A percentile compares a stretch with the other conserved stretches of the same genome.
phyloP scores from a whole-genome alignment of 2,888 invertebrate genomes.

The Spilarctia lutea region DNA sequence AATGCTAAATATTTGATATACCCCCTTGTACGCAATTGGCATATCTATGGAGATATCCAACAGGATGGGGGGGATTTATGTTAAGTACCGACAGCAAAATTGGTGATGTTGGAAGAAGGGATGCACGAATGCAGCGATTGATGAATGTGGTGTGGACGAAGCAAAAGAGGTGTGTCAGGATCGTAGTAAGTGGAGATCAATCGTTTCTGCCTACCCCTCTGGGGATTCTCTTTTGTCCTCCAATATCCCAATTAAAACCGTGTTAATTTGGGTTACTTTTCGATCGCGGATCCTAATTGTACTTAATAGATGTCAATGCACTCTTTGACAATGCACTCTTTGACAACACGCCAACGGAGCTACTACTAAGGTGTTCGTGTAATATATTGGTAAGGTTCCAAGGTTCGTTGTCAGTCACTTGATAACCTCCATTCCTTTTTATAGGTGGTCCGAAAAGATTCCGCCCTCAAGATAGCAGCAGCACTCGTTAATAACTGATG shows the following conservation, averaged over 20 bases:
- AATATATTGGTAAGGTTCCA: slow-evolving; percentile 7
- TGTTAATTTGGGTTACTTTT: background rate
- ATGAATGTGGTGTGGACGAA: no score
- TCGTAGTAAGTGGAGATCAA: no score
- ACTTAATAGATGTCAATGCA: background rate
- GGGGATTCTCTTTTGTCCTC: background rate
- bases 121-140: no score
- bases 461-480: no score
- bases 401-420: background rate
- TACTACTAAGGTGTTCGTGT: background rate
- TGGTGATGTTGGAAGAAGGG: no score
- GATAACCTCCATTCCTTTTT: no score
- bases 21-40: slow-evolving; percentile 76
- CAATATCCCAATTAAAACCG: background rate
- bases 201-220: no score
- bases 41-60: slow-evolving; percentile 66
- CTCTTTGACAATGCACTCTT: slow-evolving; percentile 4
- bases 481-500: no score
- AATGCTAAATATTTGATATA: slow-evolving; percentile 63
- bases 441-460: no score
- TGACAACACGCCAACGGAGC: background rate
- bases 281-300: background rate
- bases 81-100: background rate
- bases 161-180: no score
- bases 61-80: slow-evolving; percentile 68